Base-by-base conservation (phyloP, 2,797 vertebrate species). In the Champsocephalus gunnari region DNA sequence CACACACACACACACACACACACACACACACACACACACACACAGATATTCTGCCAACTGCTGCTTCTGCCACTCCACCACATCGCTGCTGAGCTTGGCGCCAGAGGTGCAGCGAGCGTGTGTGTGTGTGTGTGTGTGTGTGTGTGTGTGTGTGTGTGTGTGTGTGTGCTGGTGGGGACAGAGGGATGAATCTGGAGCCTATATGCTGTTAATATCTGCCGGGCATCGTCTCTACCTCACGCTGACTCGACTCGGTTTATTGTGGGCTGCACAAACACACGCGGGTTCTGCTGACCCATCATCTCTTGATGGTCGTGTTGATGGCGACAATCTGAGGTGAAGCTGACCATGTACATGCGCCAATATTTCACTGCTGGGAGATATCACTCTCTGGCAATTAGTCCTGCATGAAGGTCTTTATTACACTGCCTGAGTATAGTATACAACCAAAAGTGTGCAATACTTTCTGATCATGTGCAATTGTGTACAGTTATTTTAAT, bases 191-290 rank as follows among this genome's bases (percentile, higher is more conserved):
- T 86, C 77, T 84, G 55, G 75, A 79, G 74, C 50, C 63, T 67
- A 60, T 88, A 88, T 85, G 72, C 60, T 81, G 73, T 85, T 86
- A 81, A 81, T 87, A 82, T 86, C 82, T 88, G 81, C 75, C 32
- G 32, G 83, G 60, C 75, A 79, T 81, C 79, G 72, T 79, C 78
- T 77, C 63, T 58, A 55, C 77, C 71, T 72, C 80, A 80, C 11
- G 60, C 87, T 87, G 84, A 78, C 79, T 89, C 45, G 84, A 78
- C 79, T 89, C 45, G 80, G 71, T 85, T 88, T 88, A 85, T 83
- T 64, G 77, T 45, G 41, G 65, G 57, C 75, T 38, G 67, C 47
- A 71, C 61, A 80, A 79, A 82, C 62, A 83, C 81, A 72, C 51
- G 53, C n/a, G 16, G 28, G 24, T 68, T 82, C 75, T 3, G 41